A percentile compares a stretch with the other conserved stretches of the same genome.
Conservation (phyloP, 1,140 invertebrate species). For the Achatina immaculata region DNA sequence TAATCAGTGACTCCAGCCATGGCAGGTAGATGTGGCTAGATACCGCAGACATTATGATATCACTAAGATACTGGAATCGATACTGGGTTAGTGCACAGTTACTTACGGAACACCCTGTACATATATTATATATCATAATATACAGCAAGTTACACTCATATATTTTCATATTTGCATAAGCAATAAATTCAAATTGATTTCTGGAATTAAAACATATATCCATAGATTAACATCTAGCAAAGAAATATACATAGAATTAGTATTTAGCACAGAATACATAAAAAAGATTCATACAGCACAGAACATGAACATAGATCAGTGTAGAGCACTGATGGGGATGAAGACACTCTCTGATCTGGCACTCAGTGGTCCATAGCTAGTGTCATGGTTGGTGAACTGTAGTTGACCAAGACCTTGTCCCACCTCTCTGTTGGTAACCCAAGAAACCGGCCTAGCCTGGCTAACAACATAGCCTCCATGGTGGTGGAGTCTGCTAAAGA, state of each 20-base stretch:
- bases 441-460: too few relatives aligned
- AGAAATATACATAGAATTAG: neutral
- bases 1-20: too few relatives aligned
- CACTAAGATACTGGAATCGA: too few relatives aligned
- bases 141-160: neutral
- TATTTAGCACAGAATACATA: neutral
- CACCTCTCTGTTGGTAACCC: too few relatives aligned
- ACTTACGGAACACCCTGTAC: too few relatives aligned
- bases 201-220: neutral
- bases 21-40: too few relatives aligned
- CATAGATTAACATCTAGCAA: neutral
- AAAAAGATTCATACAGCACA: neutral
- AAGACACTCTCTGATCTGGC: too few relatives aligned
- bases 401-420: too few relatives aligned
- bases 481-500: too few relatives aligned
- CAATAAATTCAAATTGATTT: neutral
- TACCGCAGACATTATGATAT: too few relatives aligned
- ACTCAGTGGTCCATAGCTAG: neutral
- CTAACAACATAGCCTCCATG: too few relatives aligned
- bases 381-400: neutral
- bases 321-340: neutral
- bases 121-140: conserved; percentile 10
- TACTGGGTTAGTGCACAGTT: too few relatives aligned
- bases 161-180: conserved; percentile 1
- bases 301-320: neutral